Conservation (phyloP, 30 jellyfish, hydroid and myxozoan species). For the Calvadosia cruxmelitensis region DNA sequence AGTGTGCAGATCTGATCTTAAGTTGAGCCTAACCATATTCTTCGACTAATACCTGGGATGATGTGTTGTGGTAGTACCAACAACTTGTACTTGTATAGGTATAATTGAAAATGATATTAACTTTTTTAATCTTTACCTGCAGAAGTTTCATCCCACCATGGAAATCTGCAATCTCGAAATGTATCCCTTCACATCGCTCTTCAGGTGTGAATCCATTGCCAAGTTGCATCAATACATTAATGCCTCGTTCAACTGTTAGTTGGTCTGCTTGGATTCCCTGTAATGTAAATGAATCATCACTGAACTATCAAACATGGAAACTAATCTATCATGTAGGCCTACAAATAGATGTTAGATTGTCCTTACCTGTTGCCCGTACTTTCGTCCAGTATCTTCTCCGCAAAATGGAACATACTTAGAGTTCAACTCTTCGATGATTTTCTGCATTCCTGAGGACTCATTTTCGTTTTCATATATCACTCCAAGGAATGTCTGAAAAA, state of each 20-base stretch:
- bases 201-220: conserved; percentile 21
- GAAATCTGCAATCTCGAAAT: conserved; percentile 34
- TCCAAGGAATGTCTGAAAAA: conserved; percentile 15
- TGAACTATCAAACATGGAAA: too few relatives aligned
- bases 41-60: background rate
- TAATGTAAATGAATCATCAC: too few relatives aligned
- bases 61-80: background rate
- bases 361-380: too few relatives aligned
- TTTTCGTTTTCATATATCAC: conserved; percentile 13
- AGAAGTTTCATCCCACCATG: conserved; percentile 36
- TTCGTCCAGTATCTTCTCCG: background rate
- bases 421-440: conserved; percentile 5
- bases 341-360: too few relatives aligned
- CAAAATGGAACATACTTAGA: conserved; percentile 9
- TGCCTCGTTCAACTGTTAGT: conserved; percentile 13
- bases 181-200: conserved; percentile 22
- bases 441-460: conserved; percentile 6
- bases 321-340: too few relatives aligned
- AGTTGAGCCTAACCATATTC: background rate
- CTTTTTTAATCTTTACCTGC: conserved; percentile 8
- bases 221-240: conserved; percentile 6
- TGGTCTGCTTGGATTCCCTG: conserved; percentile 23
- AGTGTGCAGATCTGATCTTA: background rate
- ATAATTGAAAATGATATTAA: too few relatives aligned
- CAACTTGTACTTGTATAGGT: background rate